A percentile compares a stretch with the other conserved stretches of the same genome.
phyloP scores from a whole-genome alignment of 2,113 vertebrate species.

The Actenoides hombroni region DNA sequence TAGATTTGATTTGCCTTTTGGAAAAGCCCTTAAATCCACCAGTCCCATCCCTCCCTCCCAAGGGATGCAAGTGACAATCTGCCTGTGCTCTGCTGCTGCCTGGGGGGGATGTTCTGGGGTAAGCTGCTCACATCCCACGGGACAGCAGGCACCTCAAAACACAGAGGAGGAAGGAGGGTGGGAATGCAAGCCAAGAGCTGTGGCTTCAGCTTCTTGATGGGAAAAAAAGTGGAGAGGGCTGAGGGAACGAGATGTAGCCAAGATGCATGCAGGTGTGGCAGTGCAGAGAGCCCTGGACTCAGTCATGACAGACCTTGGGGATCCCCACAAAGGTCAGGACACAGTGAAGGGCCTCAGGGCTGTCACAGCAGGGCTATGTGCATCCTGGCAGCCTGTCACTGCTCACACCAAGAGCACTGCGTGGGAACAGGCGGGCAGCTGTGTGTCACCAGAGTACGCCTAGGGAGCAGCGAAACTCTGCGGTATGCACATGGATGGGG shows the following conservation, averaged over 20 bases:
- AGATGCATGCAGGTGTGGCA: neutral
- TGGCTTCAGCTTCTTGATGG: neutral
- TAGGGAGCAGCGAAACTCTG: neutral
- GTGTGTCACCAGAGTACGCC: fast-evolving
- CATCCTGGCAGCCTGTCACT: neutral
- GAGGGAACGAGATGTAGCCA: neutral
- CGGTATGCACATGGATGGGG: fast-evolving
- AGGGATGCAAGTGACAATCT: neutral
- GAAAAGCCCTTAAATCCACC: neutral
- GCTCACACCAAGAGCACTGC: neutral
- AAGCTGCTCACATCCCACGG: neutral
- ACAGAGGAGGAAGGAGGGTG: neutral
- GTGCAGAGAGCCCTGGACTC: fast-evolving
- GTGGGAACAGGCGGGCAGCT: neutral
- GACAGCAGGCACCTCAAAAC: neutral
- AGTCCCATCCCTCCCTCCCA: neutral
- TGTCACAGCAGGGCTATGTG: neutral
- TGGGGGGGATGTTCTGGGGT: slow-evolving; percentile 5
- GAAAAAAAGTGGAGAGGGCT: neutral
- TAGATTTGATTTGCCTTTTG: neutral
- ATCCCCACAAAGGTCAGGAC: fast-evolving
- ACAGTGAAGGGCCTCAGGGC: neutral
- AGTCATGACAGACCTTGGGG: neutral
- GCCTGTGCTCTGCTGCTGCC: neutral
- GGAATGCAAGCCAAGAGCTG: neutral